Evolutionary conservation across 2,888 invertebrate species (phyloP), one percentile per base, ranked within the genome.

Genomic region (Euphydryas editha): DNA sequence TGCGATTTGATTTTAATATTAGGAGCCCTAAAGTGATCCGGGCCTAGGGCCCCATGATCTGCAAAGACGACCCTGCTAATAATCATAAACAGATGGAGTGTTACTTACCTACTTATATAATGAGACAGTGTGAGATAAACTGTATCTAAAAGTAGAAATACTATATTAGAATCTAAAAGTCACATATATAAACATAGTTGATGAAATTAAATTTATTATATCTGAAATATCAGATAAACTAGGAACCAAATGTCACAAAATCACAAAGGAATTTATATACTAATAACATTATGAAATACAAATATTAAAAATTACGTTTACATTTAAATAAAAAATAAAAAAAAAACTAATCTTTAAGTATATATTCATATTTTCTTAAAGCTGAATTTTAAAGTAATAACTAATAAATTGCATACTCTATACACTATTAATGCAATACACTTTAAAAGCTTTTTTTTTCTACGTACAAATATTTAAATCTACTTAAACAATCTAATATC

Each of bases 211-310:
- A 30, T 30, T 7, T 7, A 30, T 30, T 30, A 7, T 30, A 30
- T 30, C 4, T 8, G 4, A 30, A 30, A 30, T 21, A 47, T 39
- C 17, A 49, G 21, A 63, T 47, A 57, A 63, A 13, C 11, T 63
- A 63, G 57, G 62, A 62, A 62, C 62, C 36, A 30, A 57, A 62
- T 62, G 47, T 57, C 62, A 62, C 62, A 62, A 56, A 39, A 17
- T 21, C 24, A 17, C 30, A 56, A 21, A 37, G 13, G 36, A 56
- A 44, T 8, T 18, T 0, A 37, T 39, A 21, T 17, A 57, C 57
- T 49, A 21, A 49, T 18, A 18, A 49, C 21, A 21, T 21, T 21
- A 11, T 15, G 18, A 18, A 44, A 2, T n/a, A 44, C n/a, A 17
- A 17, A 17, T 17, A n/a, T 44, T 6, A 7, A 17, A 18, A 17